Conservation (phyloP, 1,140 invertebrate species). For the Zaprionus inermis region DNA sequence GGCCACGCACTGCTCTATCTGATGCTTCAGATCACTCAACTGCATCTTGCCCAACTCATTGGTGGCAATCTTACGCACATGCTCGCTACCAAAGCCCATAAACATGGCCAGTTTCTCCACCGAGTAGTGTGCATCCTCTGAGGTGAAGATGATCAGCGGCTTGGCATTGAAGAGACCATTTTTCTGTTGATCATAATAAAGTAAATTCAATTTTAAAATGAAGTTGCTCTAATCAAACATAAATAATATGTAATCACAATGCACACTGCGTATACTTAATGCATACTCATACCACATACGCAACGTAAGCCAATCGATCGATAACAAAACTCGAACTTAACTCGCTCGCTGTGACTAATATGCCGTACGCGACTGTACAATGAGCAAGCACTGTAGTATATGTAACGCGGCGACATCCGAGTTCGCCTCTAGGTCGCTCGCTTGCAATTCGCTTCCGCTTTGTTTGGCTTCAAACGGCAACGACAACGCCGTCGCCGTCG, state of each 20-base stretch:
- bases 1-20: slow-evolving; percentile 88
- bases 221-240: too few relatives aligned
- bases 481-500: not conserved
- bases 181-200: slow-evolving; percentile 83
- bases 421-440: slow-evolving; percentile 29
- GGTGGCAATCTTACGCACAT: slow-evolving; percentile 90
- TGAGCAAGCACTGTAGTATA: not conserved
- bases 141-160: slow-evolving; percentile 91
- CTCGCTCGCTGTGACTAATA: not conserved
- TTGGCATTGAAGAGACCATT: slow-evolving; percentile 88
- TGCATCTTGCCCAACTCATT: slow-evolving; percentile 92
- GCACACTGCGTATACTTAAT: slow-evolving; percentile 6
- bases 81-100: slow-evolving; percentile 91
- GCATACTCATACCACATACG: not conserved
- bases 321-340: not conserved
- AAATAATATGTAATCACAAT: too few relatives aligned
- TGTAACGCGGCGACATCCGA: slow-evolving; percentile 29
- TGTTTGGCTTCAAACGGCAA: slow-evolving; percentile 31
- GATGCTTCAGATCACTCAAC: slow-evolving; percentile 88
- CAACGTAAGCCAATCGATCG: slow-evolving; percentile 5
- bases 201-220: not conserved
- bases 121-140: slow-evolving; percentile 97
- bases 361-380: slow-evolving; percentile 7
- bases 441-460: slow-evolving; percentile 32
- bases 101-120: slow-evolving; percentile 93